Evolutionary conservation across 2,113 vertebrate genomes (phyloP), one percentile per base, ranked within the genome.

Genomic region (Nettapus auritus): DNA sequence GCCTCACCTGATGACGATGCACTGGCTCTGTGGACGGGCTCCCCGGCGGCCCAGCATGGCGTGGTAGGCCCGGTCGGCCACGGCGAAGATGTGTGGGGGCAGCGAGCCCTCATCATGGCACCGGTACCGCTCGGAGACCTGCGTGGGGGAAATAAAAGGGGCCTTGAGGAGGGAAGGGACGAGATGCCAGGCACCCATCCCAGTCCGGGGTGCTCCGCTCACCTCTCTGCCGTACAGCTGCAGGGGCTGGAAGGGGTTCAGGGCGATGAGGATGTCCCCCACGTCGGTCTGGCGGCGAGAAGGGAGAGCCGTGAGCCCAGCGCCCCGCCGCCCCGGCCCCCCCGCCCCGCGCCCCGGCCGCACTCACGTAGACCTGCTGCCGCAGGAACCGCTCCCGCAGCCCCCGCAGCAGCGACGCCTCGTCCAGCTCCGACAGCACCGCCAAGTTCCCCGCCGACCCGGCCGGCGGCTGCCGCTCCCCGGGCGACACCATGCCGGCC

Each of bases 231-330:
- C 95, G 46, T 98, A 98, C 2, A 98, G 85, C n/a, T 96, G 95
- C 40, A 98, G 96, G 7, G 98, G 94, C 93, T 97, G 97, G 93
- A 98, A 98, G 57, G 98, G 98, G 77, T 98, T 98, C 71, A 98
- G 60, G 25, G 98, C 97, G 17, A 98, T 59, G 60, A 98, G 93
- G 78, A 98, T 98, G 83, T 98, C 98, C 62, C 98, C 97, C 38
- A 98, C 77, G 44, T 96, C 97, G 31, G 98, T 98, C 98, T 98
- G 96, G 31, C 21, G 68, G 38, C 40, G 36, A 88, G 36, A 88
- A 22, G 33, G 57, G 76, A 67, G 82, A 82, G 28, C 25, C 28
- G 29, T 68, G 63, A 85, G 73, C 26, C 46, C 1, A 20, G 14
- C 16, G 34, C 13, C 33, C 36, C 33, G 7, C 23, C 50, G 4